These are phyloP conservation scores for Drosophila ambigua DNA, from an alignment of 1,140 invertebrate species.

Conservation along the genomic window DNA sequence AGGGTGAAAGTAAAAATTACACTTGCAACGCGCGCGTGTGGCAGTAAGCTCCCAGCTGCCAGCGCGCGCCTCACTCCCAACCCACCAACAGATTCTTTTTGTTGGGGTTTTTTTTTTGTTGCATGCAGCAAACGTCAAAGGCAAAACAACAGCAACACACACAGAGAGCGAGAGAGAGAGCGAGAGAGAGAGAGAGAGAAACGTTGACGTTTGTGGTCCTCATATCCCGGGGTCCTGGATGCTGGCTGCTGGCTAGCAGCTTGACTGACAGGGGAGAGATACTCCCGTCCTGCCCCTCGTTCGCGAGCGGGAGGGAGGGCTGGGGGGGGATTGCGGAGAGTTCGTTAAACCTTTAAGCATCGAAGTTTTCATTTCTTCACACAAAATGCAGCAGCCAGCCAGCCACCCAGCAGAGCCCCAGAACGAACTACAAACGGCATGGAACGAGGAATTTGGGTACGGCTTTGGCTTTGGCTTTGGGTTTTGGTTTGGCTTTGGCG, in stretches of 20 bases:
- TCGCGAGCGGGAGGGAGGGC: neutral
- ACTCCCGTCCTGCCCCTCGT: neutral
- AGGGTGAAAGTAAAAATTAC: constrained; percentile 75
- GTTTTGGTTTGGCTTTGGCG: constrained; percentile 6
- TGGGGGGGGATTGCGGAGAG: constrained; percentile 19
- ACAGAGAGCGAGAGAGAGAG: neutral
- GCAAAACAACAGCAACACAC: constrained; percentile 31
- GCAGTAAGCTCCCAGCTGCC: neutral
- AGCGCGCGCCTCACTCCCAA: too few relatives aligned
- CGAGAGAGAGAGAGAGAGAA: constrained; percentile 13
- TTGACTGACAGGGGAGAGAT: constrained; percentile 31
- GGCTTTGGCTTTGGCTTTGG: neutral
- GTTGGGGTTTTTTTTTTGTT: constrained; percentile 12
- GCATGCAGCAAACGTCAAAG: constrained; percentile 57
- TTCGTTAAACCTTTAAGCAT: constrained; percentile 81
- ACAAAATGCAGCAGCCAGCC: constrained; percentile 22
- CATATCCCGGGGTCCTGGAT: constrained; percentile 7
- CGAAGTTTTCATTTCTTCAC: constrained; percentile 74
- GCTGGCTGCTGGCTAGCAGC: constrained; percentile 8
- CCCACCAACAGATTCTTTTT: neutral
- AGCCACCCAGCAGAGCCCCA: constrained; percentile 9
- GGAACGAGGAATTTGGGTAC: too few relatives aligned
- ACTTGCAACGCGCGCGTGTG: constrained; percentile 44
- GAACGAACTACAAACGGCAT: constrained; percentile 50
- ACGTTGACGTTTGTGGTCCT: constrained; percentile 67